Percentiles rank a stretch among this genome's conserved stretches.
phyloP scores from a whole-genome alignment of 2,797 vertebrate species.

The Brachymystax lenok region DNA sequence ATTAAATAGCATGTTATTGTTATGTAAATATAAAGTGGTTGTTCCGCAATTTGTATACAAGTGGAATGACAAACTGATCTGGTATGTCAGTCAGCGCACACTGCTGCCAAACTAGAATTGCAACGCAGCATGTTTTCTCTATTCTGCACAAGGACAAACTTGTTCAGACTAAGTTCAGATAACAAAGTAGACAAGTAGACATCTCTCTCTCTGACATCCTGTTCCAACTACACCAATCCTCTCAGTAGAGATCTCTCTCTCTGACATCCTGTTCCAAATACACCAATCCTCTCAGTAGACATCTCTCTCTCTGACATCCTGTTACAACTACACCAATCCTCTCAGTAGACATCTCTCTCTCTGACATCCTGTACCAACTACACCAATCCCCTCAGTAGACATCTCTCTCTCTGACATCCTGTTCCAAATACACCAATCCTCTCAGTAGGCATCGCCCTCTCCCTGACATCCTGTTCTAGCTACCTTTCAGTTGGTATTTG shows the following conservation, averaged over 20 bases:
- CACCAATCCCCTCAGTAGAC: too few relatives aligned
- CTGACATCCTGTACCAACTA: too few relatives aligned
- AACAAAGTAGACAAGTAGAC: neutral
- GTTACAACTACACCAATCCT: too few relatives aligned
- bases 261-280: too few relatives aligned
- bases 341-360: too few relatives aligned
- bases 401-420: too few relatives aligned
- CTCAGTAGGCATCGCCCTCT: neutral
- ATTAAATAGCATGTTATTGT: neutral
- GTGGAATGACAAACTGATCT: neutral
- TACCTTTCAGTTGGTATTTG: constrained; percentile 2
- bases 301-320: neutral
- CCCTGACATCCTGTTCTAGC: neutral
- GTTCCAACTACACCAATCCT: too few relatives aligned
- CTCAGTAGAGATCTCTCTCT: neutral
- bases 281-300: neutral
- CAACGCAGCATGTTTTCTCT: neutral
- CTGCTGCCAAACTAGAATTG: neutral
- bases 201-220: neutral
- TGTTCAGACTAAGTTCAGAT: neutral
- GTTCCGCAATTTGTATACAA: neutral
- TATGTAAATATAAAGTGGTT: neutral
- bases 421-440: too few relatives aligned
- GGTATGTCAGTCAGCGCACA: neutral
- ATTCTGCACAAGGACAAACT: neutral